Percentiles rank a stretch among this genome's conserved stretches.
Evolutionary conservation across 2,888 invertebrate species (phyloP).

Genomic region (Catocala sponsa): DNA sequence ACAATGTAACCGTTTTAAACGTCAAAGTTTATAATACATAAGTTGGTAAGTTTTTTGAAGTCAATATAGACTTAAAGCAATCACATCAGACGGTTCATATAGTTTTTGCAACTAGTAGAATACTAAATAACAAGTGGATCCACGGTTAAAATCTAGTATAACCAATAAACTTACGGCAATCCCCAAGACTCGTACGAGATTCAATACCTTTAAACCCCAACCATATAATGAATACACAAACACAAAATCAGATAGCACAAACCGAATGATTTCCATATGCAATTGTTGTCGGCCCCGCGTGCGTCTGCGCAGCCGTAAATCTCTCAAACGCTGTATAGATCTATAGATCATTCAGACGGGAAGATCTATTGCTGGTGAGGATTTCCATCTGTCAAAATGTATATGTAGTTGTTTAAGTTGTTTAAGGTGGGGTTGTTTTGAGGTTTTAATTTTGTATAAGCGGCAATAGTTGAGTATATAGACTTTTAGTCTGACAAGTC

Average conservation of each 20-base stretch:
- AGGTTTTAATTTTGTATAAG: slow-evolving; percentile 5
- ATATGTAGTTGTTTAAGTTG: slow-evolving; percentile 31
- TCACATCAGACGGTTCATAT: no score
- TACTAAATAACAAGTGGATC: no score
- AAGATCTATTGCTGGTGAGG: slow-evolving; percentile 53
- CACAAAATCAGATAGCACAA: slow-evolving; percentile 31
- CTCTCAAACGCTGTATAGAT: slow-evolving; percentile 47
- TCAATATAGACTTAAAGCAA: no score
- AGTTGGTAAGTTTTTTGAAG: no score
- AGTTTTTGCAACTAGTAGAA: no score
- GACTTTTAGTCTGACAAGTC: no score
- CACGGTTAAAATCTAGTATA: no score
- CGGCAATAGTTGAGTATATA: no score
- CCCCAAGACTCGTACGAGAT: background rate
- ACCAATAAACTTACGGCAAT: no score
- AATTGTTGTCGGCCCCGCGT: slow-evolving; percentile 44
- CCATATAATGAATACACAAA: slow-evolving; percentile 39
- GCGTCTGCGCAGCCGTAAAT: slow-evolving; percentile 47
- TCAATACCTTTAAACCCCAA: slow-evolving; percentile 9
- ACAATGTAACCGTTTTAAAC: no score
- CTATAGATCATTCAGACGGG: slow-evolving; percentile 61
- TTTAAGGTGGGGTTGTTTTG: slow-evolving; percentile 11
- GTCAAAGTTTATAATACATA: no score
- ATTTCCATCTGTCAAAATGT: slow-evolving; percentile 59
- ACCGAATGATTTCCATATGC: slow-evolving; percentile 42